These are phyloP conservation scores for Colletes gigas DNA, from an alignment of 1,140 invertebrate genomes.

Conservation along the genomic window DNA sequence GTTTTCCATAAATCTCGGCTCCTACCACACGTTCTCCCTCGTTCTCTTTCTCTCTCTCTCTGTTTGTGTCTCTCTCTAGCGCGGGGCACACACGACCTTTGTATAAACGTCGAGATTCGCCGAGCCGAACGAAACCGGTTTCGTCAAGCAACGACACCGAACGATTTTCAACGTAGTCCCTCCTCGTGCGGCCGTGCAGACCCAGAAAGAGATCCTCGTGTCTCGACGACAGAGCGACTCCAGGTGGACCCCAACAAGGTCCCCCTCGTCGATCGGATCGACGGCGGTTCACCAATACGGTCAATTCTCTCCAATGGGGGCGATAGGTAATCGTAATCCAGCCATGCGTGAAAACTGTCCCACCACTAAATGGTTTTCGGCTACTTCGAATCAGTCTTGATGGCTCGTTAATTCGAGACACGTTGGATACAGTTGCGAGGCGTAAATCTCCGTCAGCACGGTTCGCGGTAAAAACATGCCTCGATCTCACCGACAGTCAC, in stretches of 20 bases:
- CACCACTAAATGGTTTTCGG: background rate
- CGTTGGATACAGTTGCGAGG: constrained; percentile 26
- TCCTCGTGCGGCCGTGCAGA: constrained; percentile 47
- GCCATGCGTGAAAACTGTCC: background rate
- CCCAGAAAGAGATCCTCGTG: constrained; percentile 44
- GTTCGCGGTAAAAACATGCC: constrained; percentile 25
- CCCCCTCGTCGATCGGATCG: constrained; percentile 28
- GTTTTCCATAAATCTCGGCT: constrained; percentile 71
- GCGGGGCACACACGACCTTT: constrained; percentile 65
- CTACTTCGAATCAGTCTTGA: too few relatives aligned
- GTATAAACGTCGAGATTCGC: constrained; percentile 70
- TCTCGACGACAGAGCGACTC: constrained; percentile 40
- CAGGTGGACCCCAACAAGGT: constrained; percentile 14
- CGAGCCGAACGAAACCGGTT: constrained; percentile 75
- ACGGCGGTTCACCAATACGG: constrained; percentile 16
- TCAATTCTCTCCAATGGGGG: background rate
- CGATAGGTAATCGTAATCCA: background rate
- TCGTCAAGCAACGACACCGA: constrained; percentile 66
- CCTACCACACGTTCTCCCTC: constrained; percentile 63
- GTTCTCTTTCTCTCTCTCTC: constrained; percentile 23
- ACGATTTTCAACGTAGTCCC: constrained; percentile 65
- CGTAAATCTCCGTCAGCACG: background rate
- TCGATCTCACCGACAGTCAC: constrained; percentile 10
- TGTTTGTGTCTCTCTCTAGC: background rate
- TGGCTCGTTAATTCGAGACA: constrained; percentile 42